phyloP scores from a whole-genome alignment of 2,113 vertebrate species.

The Gymnobelideus leadbeateri region DNA sequence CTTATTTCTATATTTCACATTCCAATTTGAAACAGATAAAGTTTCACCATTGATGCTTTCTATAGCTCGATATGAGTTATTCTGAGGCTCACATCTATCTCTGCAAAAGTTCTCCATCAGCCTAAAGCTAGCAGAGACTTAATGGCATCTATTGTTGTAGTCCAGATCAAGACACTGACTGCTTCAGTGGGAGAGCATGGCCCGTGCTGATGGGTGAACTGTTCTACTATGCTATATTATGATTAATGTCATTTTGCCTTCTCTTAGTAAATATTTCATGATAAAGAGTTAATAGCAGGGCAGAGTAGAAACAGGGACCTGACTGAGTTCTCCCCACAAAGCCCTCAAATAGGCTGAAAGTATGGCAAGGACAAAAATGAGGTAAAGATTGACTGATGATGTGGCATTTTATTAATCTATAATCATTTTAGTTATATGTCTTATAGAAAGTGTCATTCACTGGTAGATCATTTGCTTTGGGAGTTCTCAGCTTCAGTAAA shows the following conservation, averaged over 20 bases:
- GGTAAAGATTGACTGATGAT: no score
- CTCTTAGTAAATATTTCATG: background rate
- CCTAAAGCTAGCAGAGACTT: slow-evolving; percentile 49
- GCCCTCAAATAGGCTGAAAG: no score
- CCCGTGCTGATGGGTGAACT: background rate
- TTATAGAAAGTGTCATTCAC: background rate
- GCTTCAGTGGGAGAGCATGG: background rate
- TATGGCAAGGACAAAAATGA: no score
- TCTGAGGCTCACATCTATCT: slow-evolving; percentile 21
- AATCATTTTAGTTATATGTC: background rate
- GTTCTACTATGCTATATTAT: background rate
- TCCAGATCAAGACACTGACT: background rate
- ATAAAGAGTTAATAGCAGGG: no score
- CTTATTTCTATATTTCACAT: slow-evolving; percentile 48
- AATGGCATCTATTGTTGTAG: background rate
- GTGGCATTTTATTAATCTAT: background rate
- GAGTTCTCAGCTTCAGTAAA: background rate
- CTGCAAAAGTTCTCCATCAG: slow-evolving; percentile 55
- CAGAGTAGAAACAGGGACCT: no score
- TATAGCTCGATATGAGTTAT: slow-evolving; percentile 32
- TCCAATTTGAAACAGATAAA: slow-evolving; percentile 22
- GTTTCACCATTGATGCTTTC: slow-evolving; percentile 53
- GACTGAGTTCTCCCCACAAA: no score
- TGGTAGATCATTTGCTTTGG: background rate
- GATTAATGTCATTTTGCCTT: background rate